Evolutionary conservation across 2,888 invertebrate genomes (phyloP).

Genomic region (Polia nebulosa): DNA sequence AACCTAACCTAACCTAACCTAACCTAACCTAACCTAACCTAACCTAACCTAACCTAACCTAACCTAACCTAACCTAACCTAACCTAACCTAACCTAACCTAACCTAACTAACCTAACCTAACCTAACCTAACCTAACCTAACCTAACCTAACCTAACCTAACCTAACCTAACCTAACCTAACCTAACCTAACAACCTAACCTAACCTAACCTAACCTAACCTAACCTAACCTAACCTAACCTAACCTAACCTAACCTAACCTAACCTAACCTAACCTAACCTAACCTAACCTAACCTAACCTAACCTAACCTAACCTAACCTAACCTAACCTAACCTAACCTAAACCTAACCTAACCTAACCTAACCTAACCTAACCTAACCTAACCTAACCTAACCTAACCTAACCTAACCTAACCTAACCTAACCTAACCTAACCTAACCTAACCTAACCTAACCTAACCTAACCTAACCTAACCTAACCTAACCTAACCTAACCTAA

Average conservation of each 20-base stretch:
- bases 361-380: constrained; percentile 35
- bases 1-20: constrained; percentile 34
- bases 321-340: constrained; percentile 40
- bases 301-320: constrained; percentile 38
- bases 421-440: constrained; percentile 63
- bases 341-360: constrained; percentile 34
- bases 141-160: constrained; percentile 32
- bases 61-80: constrained; percentile 35
- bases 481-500: constrained; percentile 46
- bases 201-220: constrained; percentile 36
- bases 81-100: constrained; percentile 38
- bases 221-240: constrained; percentile 42
- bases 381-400: constrained; percentile 36
- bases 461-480: constrained; percentile 49
- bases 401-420: constrained; percentile 63
- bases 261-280: constrained; percentile 34
- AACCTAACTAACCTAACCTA: constrained; percentile 36
- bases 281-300: constrained; percentile 37
- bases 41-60: constrained; percentile 37
- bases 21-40: constrained; percentile 35
- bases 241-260: constrained; percentile 45
- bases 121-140: constrained; percentile 39
- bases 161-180: constrained; percentile 43
- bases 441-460: constrained; percentile 54
- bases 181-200: no score